Evolutionary conservation across 2,113 vertebrate genomes (phyloP).

Genomic region (Ophthalmolycus amberensis): DNA sequence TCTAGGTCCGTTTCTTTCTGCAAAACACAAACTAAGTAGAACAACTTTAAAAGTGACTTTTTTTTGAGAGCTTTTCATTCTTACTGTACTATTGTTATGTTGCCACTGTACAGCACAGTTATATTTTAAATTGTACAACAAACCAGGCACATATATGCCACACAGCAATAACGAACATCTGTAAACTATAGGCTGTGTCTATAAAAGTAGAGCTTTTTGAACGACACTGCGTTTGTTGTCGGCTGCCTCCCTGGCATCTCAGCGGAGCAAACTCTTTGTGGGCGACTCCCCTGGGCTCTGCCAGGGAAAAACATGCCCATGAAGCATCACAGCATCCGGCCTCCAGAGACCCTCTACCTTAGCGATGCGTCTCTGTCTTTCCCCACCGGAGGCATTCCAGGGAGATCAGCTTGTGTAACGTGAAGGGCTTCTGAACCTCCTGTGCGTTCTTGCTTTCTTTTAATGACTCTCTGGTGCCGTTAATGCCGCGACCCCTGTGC

Average conservation of each 20-base stretch:
- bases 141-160: neutral
- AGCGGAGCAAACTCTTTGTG: conserved; percentile 48
- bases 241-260: conserved; percentile 40
- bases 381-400: conserved; percentile 47
- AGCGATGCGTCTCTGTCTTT: conserved; percentile 52
- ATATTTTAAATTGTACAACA: conserved; percentile 1
- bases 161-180: conserved; percentile 12
- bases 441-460: conserved; percentile 51
- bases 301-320: conserved; percentile 73
- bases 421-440: conserved; percentile 55
- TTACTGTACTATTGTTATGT: neutral
- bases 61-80: no score
- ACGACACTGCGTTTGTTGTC: conserved; percentile 48
- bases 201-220: conserved; percentile 45
- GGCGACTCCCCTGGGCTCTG: conserved; percentile 44
- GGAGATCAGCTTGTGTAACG: conserved; percentile 58
- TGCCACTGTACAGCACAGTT: neutral
- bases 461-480: conserved; percentile 70
- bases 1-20: neutral
- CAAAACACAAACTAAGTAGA: neutral
- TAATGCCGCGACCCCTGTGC: conserved; percentile 60
- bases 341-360: conserved; percentile 64
- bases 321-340: conserved; percentile 52
- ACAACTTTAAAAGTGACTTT: neutral
- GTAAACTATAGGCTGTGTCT: conserved; percentile 53